phyloP scores from a whole-genome alignment of 2,888 invertebrate genomes.

The Mesochorus sp. region DNA sequence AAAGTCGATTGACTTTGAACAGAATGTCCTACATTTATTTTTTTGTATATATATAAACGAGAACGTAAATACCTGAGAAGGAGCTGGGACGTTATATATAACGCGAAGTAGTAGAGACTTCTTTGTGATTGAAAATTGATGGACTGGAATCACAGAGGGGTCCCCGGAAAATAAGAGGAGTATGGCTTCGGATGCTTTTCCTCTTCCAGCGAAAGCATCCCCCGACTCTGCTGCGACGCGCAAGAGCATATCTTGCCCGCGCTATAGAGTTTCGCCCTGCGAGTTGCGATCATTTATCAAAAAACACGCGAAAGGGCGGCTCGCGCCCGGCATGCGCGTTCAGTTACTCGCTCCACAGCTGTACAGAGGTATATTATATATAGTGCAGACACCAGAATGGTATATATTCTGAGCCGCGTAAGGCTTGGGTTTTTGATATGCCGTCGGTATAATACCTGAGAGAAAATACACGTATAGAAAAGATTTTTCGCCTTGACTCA shows the following conservation, averaged over 20 bases:
- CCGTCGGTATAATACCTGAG: constrained; percentile 8
- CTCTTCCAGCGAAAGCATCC: constrained; percentile 53
- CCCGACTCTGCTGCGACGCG: neutral
- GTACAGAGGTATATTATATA: constrained; percentile 48
- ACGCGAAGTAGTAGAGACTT: constrained; percentile 67
- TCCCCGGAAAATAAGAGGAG: constrained; percentile 38
- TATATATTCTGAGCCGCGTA: neutral
- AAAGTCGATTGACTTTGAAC: neutral
- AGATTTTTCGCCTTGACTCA: constrained; percentile 48
- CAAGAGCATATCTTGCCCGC: constrained; percentile 47
- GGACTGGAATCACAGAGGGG: constrained; percentile 77
- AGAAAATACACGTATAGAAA: constrained; percentile 12
- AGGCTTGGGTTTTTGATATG: constrained; percentile 16
- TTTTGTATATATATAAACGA: neutral
- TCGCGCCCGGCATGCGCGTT: constrained; percentile 34
- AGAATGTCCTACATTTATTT: neutral
- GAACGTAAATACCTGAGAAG: constrained; percentile 59
- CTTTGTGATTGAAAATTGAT: constrained; percentile 81
- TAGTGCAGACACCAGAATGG: neutral
- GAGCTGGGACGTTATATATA: constrained; percentile 66
- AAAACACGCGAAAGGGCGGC: constrained; percentile 54
- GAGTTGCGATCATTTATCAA: constrained; percentile 59
- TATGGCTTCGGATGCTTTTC: constrained; percentile 58
- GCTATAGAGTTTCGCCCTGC: constrained; percentile 49
- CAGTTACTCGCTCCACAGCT: constrained; percentile 6